Base-by-base conservation (phyloP, 2,888 invertebrate genomes). In the Odiellus spinosus region DNA sequence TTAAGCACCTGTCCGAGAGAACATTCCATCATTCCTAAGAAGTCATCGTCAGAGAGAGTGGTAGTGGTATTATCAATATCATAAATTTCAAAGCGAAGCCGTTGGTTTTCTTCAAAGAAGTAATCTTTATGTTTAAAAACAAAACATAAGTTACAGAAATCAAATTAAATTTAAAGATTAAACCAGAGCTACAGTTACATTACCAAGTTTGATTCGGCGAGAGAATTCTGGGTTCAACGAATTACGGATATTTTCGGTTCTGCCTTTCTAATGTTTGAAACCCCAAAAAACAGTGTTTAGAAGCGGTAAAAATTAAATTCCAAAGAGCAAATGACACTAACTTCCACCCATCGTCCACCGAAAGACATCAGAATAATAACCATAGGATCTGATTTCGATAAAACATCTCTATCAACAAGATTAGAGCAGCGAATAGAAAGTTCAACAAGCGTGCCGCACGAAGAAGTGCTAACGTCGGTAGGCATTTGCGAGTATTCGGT, bases 171-270 rank as follows among this genome's bases (percentile, higher is more conserved):
- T n/a, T n/a, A n/a, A n/a, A n/a, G n/a, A n/a, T n/a, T n/a, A n/a
- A n/a, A n/a, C n/a, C n/a, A n/a, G n/a, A n/a, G n/a, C n/a, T n/a
- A n/a, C n/a, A n/a, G n/a, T n/a, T n/a, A n/a, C n/a, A n/a, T n/a
- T n/a, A n/a, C n/a, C n/a, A 8, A 46, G 6, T 32, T 1, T 3
- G n/a, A 46, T 20, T 19, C 41, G 49, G 34, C 56, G 59, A 6
- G 60, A 54, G 57, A 65, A 65, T 45, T 61, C 55, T 4, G 65
- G 65, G 52, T 63, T 58, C 46, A 64, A 55, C 33, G 53, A 53
- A 53, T 65, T 64, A 52, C 60, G 55, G 3, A 63, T 59, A 47
- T 61, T 62, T 51, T 65, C 65, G 44, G 65, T 65, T 51, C 65
- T 54, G 3, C 63, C 64, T 48, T 14, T 34, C 26, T 26, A 26